Evolutionary conservation across 1,140 invertebrate species (phyloP).

Genomic region (Cardiocondyla obscurior): DNA sequence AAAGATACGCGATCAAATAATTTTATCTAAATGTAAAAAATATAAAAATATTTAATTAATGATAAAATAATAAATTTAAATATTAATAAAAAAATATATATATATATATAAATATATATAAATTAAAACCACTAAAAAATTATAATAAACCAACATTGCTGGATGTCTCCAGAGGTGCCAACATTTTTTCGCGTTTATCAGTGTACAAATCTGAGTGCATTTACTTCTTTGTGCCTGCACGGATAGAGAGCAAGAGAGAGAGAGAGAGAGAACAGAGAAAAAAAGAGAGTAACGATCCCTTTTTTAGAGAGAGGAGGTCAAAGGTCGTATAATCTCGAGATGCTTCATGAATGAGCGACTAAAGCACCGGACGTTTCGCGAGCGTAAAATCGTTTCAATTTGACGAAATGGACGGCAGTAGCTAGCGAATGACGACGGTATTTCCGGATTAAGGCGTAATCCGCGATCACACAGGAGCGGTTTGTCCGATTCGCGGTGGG

Average conservation of each 20-base stretch:
- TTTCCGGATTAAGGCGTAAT: slow-evolving; percentile 54
- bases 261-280: too few relatives aligned
- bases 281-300: slow-evolving; percentile 30
- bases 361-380: slow-evolving; percentile 27
- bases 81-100: neutral
- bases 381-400: slow-evolving; percentile 57
- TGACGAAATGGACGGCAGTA: slow-evolving; percentile 21
- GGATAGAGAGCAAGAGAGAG: too few relatives aligned
- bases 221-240: neutral
- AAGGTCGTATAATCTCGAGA: slow-evolving; percentile 47
- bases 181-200: slow-evolving; percentile 17
- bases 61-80: too few relatives aligned
- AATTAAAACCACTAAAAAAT: neutral
- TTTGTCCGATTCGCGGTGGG: slow-evolving; percentile 11
- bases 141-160: neutral
- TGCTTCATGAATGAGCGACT: slow-evolving; percentile 48
- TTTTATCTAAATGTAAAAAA: neutral
- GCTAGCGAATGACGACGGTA: slow-evolving; percentile 32
- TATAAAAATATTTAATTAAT: neutral
- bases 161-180: neutral
- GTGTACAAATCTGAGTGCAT: neutral
- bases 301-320: neutral
- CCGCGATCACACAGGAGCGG: slow-evolving; percentile 34
- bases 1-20: neutral
- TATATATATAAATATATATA: too few relatives aligned